Conservation (phyloP, 2,888 invertebrate species). For the Parnassius mnemosyne region DNA sequence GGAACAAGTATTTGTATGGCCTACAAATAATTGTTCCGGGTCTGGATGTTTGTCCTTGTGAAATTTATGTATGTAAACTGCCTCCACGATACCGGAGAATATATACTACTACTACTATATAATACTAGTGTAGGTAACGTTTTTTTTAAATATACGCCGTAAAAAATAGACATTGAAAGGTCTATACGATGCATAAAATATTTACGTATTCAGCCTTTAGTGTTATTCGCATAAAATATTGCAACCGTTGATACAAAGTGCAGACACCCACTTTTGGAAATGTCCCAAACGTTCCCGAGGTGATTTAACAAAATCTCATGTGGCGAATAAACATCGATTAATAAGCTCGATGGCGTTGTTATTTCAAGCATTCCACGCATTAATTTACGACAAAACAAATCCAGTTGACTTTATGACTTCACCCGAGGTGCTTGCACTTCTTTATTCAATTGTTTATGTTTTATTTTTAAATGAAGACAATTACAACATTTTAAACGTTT, state of each 20-base stretch:
- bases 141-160: too few species aligned
- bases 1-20: too few species aligned
- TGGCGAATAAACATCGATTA: constrained; percentile 36
- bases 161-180: too few species aligned
- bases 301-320: constrained; percentile 30
- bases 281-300: constrained; percentile 29
- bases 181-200: too few species aligned
- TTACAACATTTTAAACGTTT: constrained; percentile 6
- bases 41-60: too few species aligned
- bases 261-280: constrained; percentile 30
- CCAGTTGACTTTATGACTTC: constrained; percentile 4
- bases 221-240: too few species aligned
- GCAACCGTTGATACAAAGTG: neutral
- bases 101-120: too few species aligned
- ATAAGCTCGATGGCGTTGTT: constrained; percentile 33
- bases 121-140: too few species aligned
- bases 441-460: constrained; percentile 6
- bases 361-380: constrained; percentile 30
- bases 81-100: too few species aligned
- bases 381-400: constrained; percentile 23
- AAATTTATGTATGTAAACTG: too few species aligned
- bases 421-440: neutral
- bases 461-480: neutral
- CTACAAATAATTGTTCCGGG: too few species aligned
- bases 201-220: too few species aligned